Percentiles rank a stretch among this genome's conserved stretches.
These are phyloP conservation scores for Phainopepla nitens DNA, from an alignment of 2,113 vertebrate species.

Conservation along the genomic window DNA sequence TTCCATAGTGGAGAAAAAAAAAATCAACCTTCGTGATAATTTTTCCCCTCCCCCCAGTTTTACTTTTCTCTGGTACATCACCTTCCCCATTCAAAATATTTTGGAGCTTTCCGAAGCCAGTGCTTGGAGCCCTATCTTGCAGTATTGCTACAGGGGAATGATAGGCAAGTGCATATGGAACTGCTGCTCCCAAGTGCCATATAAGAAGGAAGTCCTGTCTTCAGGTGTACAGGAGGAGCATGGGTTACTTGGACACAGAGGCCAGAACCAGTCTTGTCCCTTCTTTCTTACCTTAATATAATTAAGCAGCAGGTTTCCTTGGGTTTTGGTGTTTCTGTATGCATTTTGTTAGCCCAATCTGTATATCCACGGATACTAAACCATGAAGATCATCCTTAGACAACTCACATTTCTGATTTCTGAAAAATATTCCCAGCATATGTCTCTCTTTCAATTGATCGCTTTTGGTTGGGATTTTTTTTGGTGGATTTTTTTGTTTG, in stretches of 20 bases:
- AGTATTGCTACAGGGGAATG: background rate
- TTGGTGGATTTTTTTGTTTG: background rate
- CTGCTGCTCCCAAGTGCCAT: rapidly evolving
- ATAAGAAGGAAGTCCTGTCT: background rate
- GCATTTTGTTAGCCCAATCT: background rate
- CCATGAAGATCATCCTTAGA: background rate
- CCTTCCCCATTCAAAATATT: background rate
- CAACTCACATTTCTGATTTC: background rate
- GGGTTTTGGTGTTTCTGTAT: background rate
- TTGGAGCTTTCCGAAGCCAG: background rate
- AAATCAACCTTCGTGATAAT: rapidly evolving
- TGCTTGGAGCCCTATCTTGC: background rate
- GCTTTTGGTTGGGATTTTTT: rapidly evolving
- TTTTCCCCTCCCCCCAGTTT: background rate
- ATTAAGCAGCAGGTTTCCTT: background rate
- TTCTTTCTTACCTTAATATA: background rate
- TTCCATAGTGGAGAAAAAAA: background rate
- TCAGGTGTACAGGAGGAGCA: background rate
- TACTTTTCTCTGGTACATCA: background rate
- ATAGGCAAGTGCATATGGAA: background rate
- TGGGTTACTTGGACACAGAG: background rate
- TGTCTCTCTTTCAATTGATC: background rate
- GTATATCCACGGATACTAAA: background rate
- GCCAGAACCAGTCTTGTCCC: background rate
- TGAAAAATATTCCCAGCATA: background rate